Evolutionary conservation across 2,113 vertebrate species (phyloP), one percentile per base, ranked within the genome.

Genomic region (Bubalus kerabau): DNA sequence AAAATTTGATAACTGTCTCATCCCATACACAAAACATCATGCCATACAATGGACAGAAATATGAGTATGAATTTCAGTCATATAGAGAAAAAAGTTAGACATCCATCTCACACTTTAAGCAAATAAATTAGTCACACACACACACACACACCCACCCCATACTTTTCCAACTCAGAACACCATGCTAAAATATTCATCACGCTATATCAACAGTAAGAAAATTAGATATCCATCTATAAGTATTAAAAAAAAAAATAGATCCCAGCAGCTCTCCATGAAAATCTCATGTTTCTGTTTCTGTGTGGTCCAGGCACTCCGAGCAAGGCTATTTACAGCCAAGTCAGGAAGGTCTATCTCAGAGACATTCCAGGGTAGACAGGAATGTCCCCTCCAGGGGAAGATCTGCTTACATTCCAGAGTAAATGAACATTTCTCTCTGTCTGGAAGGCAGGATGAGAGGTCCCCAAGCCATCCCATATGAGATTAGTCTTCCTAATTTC

Each of bases 241-340:
- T 36, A 43, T 40, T 48, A 48, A 48, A 48, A 48, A 48, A 40
- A 48, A 48, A 48, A 43, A 13, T 1, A 43, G 40, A 14, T 13
- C 40, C 57, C 28, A 50, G 78, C 36, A 4, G 26, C 11, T n/a
- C 17, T 87, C 56, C 62, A 7, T 1, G 59, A 48, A 21, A 7
- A 23, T 16, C 52, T 56, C 21, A 1, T 3, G 7, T 30, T 15
- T 48, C 86, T 16, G 54, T 26, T 56, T 50, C 87, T 36, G 62
- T 10, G 2, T 1, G 80, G 21, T 36, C 28, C 26, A 36, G 16
- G n/a, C 30, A 5, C 62, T 95, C n/a, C 43, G 28, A 59, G 52
- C 26, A 54, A 30, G 54, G 28, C 16, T 19, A 4, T 19, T n/a
- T 19, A 3, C 2, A 40, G 52, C 80, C 24, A 11, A 0, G 4